A percentile compares a stretch with the other conserved stretches of the same genome.
phyloP scores from a whole-genome alignment of 2,888 invertebrate genomes.

The Ptilodon capucinus region DNA sequence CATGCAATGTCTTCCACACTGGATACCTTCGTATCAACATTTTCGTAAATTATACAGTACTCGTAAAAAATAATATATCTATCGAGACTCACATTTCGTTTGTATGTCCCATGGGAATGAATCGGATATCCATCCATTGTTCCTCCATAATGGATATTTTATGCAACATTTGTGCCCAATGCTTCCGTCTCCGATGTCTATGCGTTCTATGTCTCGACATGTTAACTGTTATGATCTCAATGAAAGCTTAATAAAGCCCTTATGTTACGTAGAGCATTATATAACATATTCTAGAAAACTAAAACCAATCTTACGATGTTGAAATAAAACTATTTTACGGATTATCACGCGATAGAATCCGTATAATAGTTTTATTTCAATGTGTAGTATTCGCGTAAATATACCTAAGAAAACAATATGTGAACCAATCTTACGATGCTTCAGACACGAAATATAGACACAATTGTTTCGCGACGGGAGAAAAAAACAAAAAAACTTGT shows the following conservation, averaged over 20 bases:
- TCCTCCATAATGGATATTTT: conserved; percentile 41
- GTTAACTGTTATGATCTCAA: conserved; percentile 7
- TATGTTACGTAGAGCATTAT: no score
- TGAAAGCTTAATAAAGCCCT: neutral
- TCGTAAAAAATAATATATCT: neutral
- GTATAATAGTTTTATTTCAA: no score
- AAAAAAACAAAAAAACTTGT: no score
- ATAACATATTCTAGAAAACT: no score
- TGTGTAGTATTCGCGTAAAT: no score
- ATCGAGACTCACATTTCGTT: conserved; percentile 9
- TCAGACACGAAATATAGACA: no score
- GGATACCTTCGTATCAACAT: neutral
- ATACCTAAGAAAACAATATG: no score
- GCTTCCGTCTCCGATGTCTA: conserved; percentile 8
- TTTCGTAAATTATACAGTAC: neutral
- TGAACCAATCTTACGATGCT: no score
- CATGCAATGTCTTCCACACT: neutral
- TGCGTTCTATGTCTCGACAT: conserved; percentile 1
- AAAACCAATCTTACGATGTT: no score
- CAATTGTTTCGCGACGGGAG: no score
- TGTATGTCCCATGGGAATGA: conserved; percentile 19
- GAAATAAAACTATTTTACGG: no score
- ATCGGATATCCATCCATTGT: conserved; percentile 32
- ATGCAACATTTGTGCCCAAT: conserved; percentile 39
- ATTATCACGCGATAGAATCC: no score